Base-by-base conservation (phyloP, 92 coral and sea anemone genomes). In the Pocillopora meandrina region DNA sequence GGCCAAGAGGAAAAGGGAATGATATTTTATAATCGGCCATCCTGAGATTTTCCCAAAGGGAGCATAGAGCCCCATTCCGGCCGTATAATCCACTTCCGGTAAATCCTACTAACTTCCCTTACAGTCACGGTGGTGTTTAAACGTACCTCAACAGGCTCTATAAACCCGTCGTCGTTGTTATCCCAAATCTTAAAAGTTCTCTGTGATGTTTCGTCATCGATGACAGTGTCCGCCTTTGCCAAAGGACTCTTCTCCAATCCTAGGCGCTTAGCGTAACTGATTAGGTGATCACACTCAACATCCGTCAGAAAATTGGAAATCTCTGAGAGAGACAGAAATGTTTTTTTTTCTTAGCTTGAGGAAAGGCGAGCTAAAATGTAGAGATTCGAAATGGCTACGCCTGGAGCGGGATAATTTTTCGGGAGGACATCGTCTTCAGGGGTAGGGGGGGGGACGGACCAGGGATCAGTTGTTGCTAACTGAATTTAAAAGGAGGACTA, bases 181-280 rank as follows among this genome's bases (percentile, higher is more conserved):
- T 94, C 98, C 98, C 95, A 94, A 20, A 80, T 80, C 42, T 87
- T 88, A 78, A 94, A 94, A 0, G 95, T 94, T 73, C 87, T 89
- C 77, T 89, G 85, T 9, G 93, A 92, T 10, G 98, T 94, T 78
- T 94, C 98, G 47, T 92, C 98, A 21, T 90, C 91, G 70, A 94
- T 87, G 62, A 76, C 81, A 16, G 35, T 59, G 19, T 75, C 69
- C n/a, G 91, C 88, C 70, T 85, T 89, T 55, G 81, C 74, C 13
- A 92, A 86, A 10, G 98, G 98, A 72, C 98, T 94, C 75, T 77
- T 88, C 93, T 94, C 91, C 74, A 92, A 80, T 13, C 98, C 98
- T 60, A 92, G 87, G 68, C 93, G 92, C 67, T 89, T 93, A 8
- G 98, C 91, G 47, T 90, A 84, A 74, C 84, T 81, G 17, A 94